Evolutionary conservation across 2,113 vertebrate genomes (phyloP), one percentile per base, ranked within the genome.

Genomic region (Ptychochromis oligacanthus): DNA sequence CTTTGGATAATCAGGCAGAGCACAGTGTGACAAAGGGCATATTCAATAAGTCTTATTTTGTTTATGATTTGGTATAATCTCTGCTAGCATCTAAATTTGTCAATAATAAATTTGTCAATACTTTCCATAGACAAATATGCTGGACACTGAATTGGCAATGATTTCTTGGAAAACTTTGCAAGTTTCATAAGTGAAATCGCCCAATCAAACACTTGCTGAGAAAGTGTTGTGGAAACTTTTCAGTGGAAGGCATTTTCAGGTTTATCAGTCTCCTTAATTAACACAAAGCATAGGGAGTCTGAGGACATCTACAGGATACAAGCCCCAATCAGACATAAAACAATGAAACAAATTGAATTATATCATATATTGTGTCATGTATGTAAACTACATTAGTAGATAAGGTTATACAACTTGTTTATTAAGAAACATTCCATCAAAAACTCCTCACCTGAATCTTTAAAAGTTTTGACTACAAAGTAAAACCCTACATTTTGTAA

Each of bases 1-100:
- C n/a, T 31, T 31, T 31, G 4, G 3, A 31, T 31, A 31, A 31
- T 13, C 40, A 13, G 13, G 40, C 4, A 43, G 40, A 43, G 12
- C 40, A 4, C 11, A 13, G 40, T 4, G 40, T n/a, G 14, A 43
- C n/a, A 65, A 8, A 38, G 7, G 8, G 9, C n/a, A 43, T 43
- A 65, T 26, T 46, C 40, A 46, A 15, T 2, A 46, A 18, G 64
- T 70, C 64, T 26, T 2, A 46, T 26, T 18, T 67, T n/a, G 38
- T 49, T 20, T 28, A 49, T 20, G 40, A 49, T 18, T 70, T 20
- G 15, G 43, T 28, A 28, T 70, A 7, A 3, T 70, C 18, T 49
- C 38, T 67, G 14, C 1, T 26, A 38, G 15, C 15, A 0, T 46
- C 40, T 13, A 31, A 0, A 72, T 72, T 12, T 52, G 28, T 72